These are phyloP conservation scores for Drosophila parvula DNA, from an alignment of 1,140 invertebrate species.

Conservation along the genomic window DNA sequence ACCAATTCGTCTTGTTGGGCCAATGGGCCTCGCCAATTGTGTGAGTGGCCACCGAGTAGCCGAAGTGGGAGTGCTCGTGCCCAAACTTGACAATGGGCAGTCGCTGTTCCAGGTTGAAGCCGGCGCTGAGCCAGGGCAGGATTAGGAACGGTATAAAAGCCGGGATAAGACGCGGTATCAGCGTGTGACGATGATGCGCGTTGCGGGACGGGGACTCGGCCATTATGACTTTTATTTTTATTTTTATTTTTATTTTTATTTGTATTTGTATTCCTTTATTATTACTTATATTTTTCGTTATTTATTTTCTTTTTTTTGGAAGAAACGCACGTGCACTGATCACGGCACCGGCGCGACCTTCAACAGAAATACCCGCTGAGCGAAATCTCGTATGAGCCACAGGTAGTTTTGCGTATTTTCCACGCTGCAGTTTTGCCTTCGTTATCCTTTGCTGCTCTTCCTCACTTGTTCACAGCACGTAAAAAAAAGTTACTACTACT, in stretches of 20 bases:
- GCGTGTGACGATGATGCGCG: neutral
- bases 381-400: slow-evolving; percentile 20
- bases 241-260: slow-evolving; percentile 3
- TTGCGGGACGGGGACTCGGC: neutral
- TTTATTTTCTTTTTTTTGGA: neutral
- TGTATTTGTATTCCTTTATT: slow-evolving; percentile 1
- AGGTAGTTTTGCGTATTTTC: slow-evolving; percentile 46
- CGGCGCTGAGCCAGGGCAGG: neutral
- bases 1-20: slow-evolving; percentile 81
- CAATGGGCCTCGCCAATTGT: slow-evolving; percentile 72
- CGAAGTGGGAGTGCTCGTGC: slow-evolving; percentile 72
- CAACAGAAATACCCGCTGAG: slow-evolving; percentile 7
- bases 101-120: slow-evolving; percentile 78
- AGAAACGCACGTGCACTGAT: slow-evolving; percentile 43
- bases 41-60: slow-evolving; percentile 81
- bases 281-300: neutral
- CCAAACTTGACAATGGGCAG: slow-evolving; percentile 79
- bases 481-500: slow-evolving; percentile 8
- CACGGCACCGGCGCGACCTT: slow-evolving; percentile 33
- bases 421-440: slow-evolving; percentile 12
- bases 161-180: neutral
- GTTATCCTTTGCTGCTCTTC: slow-evolving; percentile 7
- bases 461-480: slow-evolving; percentile 26
- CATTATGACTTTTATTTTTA: neutral
- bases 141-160: neutral